phyloP scores from a whole-genome alignment of 2,888 invertebrate species.

The Tachina lurida region DNA sequence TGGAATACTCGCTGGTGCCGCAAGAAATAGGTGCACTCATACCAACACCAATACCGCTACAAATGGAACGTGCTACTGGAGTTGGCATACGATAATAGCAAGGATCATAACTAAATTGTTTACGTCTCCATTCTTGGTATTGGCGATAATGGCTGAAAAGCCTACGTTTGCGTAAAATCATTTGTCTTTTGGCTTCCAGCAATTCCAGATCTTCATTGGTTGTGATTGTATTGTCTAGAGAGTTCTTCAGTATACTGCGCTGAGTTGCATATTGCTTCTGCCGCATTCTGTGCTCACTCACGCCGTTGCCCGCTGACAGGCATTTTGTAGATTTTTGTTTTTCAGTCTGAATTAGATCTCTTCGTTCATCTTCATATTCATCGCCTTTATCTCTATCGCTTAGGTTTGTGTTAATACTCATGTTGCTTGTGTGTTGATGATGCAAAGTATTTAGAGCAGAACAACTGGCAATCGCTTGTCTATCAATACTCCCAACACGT shows the following conservation, averaged over 20 bases:
- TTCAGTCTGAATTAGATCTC: constrained; percentile 50
- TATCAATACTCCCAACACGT: constrained; percentile 77
- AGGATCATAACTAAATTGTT: constrained; percentile 82
- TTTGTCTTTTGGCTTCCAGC: constrained; percentile 81
- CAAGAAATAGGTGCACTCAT: constrained; percentile 31
- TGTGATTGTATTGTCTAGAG: constrained; percentile 75
- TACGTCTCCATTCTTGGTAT: constrained; percentile 82
- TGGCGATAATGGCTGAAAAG: constrained; percentile 82
- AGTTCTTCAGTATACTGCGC: constrained; percentile 80
- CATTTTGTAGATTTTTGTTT: background rate
- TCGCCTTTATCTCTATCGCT: constrained; percentile 57
- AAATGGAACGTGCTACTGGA: constrained; percentile 74
- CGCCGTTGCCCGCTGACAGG: constrained; percentile 50
- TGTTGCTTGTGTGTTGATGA: constrained; percentile 61
- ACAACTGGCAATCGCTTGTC: constrained; percentile 74
- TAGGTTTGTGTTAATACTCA: constrained; percentile 33
- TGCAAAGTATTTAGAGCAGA: constrained; percentile 66
- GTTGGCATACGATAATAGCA: constrained; percentile 80
- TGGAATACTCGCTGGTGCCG: constrained; percentile 66
- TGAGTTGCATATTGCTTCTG: constrained; percentile 78
- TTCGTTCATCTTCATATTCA: constrained; percentile 67
- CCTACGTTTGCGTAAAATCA: constrained; percentile 80
- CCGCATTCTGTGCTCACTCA: constrained; percentile 65
- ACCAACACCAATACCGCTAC: constrained; percentile 55
- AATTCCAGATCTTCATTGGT: constrained; percentile 79